Evolutionary conservation across 1,140 invertebrate genomes (phyloP), one percentile per base, ranked within the genome.

Genomic region (Macrobrachium nipponense): DNA sequence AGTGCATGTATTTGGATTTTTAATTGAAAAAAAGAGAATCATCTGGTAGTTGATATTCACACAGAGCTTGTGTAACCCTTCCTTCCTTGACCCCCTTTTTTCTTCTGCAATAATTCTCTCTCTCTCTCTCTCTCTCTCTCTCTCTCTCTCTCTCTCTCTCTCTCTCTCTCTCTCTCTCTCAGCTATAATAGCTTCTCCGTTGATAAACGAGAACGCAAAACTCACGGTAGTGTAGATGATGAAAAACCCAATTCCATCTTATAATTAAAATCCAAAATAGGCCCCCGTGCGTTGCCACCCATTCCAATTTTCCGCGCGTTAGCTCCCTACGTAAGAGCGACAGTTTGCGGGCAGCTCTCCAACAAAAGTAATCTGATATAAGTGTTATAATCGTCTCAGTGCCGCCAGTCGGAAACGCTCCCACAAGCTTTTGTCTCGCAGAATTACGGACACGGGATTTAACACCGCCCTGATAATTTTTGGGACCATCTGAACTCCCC

Each of bases 301-400:
- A 77, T 77, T 84, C 82, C 82, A 84, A 84, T 84, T 84, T 84
- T 84, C 82, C 66, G 82, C 82, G 82, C 36, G 82, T 73, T 84
- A 51, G 51, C 58, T 83, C 82, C 20, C 61, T 77, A 23, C 59
- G 73, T 58, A 51, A 51, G 43, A 23, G 82, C 82, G 61, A 84
- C 82, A 84, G 82, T 84, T 83, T 84, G 82, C 59, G 82, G 73
- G 36, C 18, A 62, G 7, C 43, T 62, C 58, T 20, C 58, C 68
- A 66, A 84, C 75, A 78, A 78, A 78, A 78, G 58, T 84, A 77
- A 84, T 84, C 82, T 68, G 73, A 84, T 77, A 77, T 84, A 68
- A 77, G 82, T 84, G 82, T 84, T 84, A 77, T 77, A 84, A 84
- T 84, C 82, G 72, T 68, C 73, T 84, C 82, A 77, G 82, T 23